Evolutionary conservation across 1,140 invertebrate species (phyloP), one percentile per base, ranked within the genome.

Genomic region (Drosophila ambigua): DNA sequence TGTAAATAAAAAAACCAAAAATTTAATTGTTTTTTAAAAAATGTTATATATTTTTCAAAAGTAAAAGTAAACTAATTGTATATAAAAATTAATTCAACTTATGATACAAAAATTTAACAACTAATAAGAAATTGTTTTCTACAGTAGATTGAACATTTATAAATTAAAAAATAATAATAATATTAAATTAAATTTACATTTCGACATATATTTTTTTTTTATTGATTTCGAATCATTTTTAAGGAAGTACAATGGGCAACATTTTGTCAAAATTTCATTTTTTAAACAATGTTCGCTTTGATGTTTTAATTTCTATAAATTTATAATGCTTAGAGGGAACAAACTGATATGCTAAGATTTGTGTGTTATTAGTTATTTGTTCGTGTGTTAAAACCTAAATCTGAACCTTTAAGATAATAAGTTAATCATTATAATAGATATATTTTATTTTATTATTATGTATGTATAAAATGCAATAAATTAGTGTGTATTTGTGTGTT

Each of bases 11-110:
- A 71, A 51, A 71, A 67, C 55, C 20, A 39, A 45, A 64, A 45
- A 43, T 39, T 28, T 0, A 16, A 35, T 15, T 64, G 26, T 71
- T 77, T 62, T 81, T 75, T 72, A 55, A 61, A 72, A 81, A 85
- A 81, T 87, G 82, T 85, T 87, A 87, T 87, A 87, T 87, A 82
- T 87, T 87, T 79, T 85, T 60, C 66, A 76, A 78, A 77, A 76
- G 80, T 87, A 82, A 87, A 79, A 63, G 81, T 39, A 39, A 62
- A 55, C 81, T 87, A 87, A 78, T 72, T 73, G 35, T 39, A 88
- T 88, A 82, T 82, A 79, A 82, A 87, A 80, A 75, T 51, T 60
- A 65, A 55, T 57, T 52, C 39, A 57, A 52, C 61, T 58, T 74
- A 67, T 43, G 59, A 50, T 71, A 45, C 24, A 59, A 44, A 72